A percentile compares a stretch with the other conserved stretches of the same genome.
phyloP scores from a whole-genome alignment of 2,888 invertebrate species.

The Phortica magna region DNA sequence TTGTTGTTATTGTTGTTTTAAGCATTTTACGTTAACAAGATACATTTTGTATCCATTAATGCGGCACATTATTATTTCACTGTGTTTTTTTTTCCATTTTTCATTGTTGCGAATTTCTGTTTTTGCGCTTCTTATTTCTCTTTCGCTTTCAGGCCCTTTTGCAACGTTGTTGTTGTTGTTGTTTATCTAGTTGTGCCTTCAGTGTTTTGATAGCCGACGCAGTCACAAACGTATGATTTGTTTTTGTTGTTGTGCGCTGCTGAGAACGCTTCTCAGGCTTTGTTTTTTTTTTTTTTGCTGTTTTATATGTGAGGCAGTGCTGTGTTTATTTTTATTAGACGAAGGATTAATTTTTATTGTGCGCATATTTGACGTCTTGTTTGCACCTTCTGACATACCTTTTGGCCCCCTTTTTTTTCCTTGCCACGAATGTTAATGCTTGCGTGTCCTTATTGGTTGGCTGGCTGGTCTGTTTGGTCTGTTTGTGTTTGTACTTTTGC shows the following conservation, averaged over 20 bases:
- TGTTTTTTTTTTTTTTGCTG: neutral
- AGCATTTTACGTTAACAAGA: conserved; percentile 28
- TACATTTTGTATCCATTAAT: conserved; percentile 32
- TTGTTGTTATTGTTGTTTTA: conserved; percentile 12
- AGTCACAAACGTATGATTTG: neutral
- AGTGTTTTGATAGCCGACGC: conserved; percentile 17
- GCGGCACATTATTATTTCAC: neutral
- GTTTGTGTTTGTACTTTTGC: conserved; percentile 28
- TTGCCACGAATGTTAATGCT: no score
- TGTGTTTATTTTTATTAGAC: conserved; percentile 52
- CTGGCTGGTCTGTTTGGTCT: conserved; percentile 16
- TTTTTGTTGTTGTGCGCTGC: neutral
- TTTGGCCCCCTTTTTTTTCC: neutral
- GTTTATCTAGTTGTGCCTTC: conserved; percentile 25
- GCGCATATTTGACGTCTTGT: conserved; percentile 19
- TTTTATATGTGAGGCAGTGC: conserved; percentile 12
- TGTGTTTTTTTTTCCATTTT: conserved; percentile 17
- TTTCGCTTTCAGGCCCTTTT: conserved; percentile 39
- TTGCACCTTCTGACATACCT: conserved; percentile 12
- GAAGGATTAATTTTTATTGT: conserved; percentile 34
- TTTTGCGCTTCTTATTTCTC: conserved; percentile 40
- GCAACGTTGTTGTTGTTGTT: conserved; percentile 13
- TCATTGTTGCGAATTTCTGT: conserved; percentile 37
- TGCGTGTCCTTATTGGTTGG: neutral
- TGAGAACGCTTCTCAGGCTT: no score